Evolutionary conservation across 2,113 vertebrate species (phyloP), one percentile per base, ranked within the genome.

Genomic region (Nycticebus coucang): DNA sequence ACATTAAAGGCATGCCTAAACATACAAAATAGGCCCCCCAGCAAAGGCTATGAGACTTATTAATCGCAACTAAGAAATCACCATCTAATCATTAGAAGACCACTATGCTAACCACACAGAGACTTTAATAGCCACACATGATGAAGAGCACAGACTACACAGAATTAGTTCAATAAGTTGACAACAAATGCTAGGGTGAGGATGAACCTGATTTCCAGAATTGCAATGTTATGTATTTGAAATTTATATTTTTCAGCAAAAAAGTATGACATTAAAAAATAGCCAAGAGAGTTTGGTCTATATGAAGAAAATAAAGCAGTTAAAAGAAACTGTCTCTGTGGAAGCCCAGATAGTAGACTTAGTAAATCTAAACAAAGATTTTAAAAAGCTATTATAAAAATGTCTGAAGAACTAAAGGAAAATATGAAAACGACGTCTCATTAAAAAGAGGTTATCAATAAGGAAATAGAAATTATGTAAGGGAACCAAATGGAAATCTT

Each of bases 161-260:
- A 71, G 10, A 91, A 57, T 84, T 84, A 13, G 11, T 81, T 60
- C 18, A 19, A 94, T 59, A 79, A 60, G 22, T 53, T 30, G 33
- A n/a, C 21, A 37, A 30, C 15, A 89, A 57, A 55, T 4, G 9
- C n/a, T n/a, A 4, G 7, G 19, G 7, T 5, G 0, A 1, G 2
- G 17, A 83, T 55, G 4, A 91, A 71, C 5, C 3, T 80, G 33
- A 55, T 84, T 41, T 93, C 53, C 13, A 75, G 26, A 74, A 64
- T 18, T 35, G 1, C 22, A 86, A 57, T 21, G 77, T 69, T 69
- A 62, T 30, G 12, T 59, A 68, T 50, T 71, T 93, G 26, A 89
- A 77, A 77, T 89, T 45, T 81, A 59, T 12, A n/a, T 33, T 71
- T 79, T 75, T 60, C 33, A 81, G 17, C 10, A 87, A 64, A 74